Evolutionary conservation across 2,113 vertebrate genomes (phyloP), one percentile per base, ranked within the genome.

Genomic region (Grammomys dolichurus): DNA sequence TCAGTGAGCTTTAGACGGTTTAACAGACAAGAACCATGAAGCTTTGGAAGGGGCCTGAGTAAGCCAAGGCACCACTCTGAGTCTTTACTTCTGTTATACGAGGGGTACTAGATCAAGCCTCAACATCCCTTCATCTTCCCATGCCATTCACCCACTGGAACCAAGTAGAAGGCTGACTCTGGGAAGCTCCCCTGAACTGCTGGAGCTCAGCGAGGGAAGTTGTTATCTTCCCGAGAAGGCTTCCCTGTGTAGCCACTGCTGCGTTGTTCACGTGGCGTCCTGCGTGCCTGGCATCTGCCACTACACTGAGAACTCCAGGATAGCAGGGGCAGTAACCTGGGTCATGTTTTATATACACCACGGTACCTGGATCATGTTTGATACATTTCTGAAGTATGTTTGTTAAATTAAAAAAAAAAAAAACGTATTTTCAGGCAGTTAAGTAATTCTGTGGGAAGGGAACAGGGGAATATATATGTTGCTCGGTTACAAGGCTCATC

Each of bases 191-290:
- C 63, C 11, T 22, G 3, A 20, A 33, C 1, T 10, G 24, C 11
- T 5, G 12, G n/a, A 73, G 33, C 0, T 9, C 43, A 63, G 60
- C 19, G 14, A 40, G 40, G 12, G 13, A 46, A 46, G 24, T 16
- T 43, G 36, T 13, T 8, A 65, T 3, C 31, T 13, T 80, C 28
- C 17, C 33, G 1, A 14, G 28, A 40, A 84, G 46, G 14, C 78
- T 36, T n/a, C 36, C 51, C n/a, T 14, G 1, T 13, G 8, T 7
- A 16, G 58, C 14, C 31, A 19, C 28, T 10, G 26, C 56, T 58
- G 1, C 24, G 56, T 19, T 56, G 10, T 51, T 8, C 5, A 1
- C 51, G 11, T 0, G 16, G 78, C 60, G 13, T 0, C 2, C 48
- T 4, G 4, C 5, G 8, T 4, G 43, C 40, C 89, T 33, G 76